Evolutionary conservation across 2,797 vertebrate species (phyloP).

Genomic region (Nannoperca obscura): DNA sequence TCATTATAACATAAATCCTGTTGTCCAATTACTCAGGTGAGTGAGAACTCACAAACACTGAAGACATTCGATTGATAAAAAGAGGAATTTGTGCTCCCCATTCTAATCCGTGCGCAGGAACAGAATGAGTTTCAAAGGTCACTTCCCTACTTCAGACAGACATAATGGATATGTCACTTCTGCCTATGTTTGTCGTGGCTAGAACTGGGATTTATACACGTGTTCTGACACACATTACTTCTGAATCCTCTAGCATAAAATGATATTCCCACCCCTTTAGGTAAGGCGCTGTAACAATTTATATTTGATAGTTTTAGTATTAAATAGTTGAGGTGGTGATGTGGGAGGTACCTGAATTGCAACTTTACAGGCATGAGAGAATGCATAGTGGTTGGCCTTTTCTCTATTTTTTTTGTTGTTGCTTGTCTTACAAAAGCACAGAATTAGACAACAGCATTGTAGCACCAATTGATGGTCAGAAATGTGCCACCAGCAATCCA

Average conservation of each 20-base stretch:
- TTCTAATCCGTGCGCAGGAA: conserved; percentile 61
- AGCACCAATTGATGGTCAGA: conserved; percentile 44
- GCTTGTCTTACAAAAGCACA: conserved; percentile 16
- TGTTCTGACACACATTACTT: conserved; percentile 30
- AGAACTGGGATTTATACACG: conserved; percentile 31
- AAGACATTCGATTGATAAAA: conserved; percentile 54
- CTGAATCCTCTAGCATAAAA: conserved; percentile 52
- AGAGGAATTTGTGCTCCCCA: conserved; percentile 36
- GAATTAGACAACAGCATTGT: conserved; percentile 19
- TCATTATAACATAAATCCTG: conserved; percentile 35
- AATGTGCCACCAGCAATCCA: conserved; percentile 38
- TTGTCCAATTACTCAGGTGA: conserved; percentile 42
- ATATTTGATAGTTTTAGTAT: conserved; percentile 28
- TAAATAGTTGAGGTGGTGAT: conserved; percentile 9
- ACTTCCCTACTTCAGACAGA: conserved; percentile 56
- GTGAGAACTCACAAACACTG: conserved; percentile 31
- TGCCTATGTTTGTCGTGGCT: conserved; percentile 37
- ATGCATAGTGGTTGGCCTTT: conserved; percentile 12
- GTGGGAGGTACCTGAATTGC: not conserved
- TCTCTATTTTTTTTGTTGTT: not conserved
- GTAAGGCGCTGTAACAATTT: conserved; percentile 29
- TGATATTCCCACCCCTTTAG: conserved; percentile 30
- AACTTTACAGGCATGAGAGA: conserved; percentile 25
- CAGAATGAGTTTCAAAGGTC: conserved; percentile 71
- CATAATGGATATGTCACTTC: conserved; percentile 71